Evolutionary conservation across 2,113 vertebrate genomes (phyloP).

Genomic region (Pao palembangensis): DNA sequence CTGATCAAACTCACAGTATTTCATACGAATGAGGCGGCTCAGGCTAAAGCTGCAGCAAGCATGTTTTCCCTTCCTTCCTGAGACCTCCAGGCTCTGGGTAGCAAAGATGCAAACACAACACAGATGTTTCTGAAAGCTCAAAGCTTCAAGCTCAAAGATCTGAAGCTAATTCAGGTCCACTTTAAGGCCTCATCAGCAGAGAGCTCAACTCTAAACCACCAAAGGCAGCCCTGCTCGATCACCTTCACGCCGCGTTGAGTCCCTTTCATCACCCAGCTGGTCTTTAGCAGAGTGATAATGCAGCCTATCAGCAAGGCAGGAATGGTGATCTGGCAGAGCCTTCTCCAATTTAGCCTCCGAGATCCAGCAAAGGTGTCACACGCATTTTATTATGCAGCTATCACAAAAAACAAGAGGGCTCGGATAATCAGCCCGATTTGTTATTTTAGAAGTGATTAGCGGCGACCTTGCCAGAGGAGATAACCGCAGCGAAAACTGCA

Average conservation of each 20-base stretch:
- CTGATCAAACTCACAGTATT: neutral
- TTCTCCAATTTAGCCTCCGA: constrained; percentile 53
- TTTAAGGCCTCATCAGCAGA: too few species aligned
- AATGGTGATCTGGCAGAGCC: constrained; percentile 50
- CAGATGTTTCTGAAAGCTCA: too few species aligned
- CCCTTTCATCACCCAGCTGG: constrained; percentile 42
- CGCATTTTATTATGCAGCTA: constrained; percentile 54
- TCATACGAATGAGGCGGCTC: constrained; percentile 4
- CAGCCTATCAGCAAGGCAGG: constrained; percentile 47
- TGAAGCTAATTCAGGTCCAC: too few species aligned
- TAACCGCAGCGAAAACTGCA: constrained; percentile 40
- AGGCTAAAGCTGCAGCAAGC: constrained; percentile 6
- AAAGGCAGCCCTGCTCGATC: constrained; percentile 22
- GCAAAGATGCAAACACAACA: too few species aligned
- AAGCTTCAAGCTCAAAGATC: too few species aligned
- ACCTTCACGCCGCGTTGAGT: constrained; percentile 53
- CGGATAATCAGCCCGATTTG: constrained; percentile 51
- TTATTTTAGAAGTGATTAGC: constrained; percentile 60
- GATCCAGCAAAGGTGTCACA: constrained; percentile 46
- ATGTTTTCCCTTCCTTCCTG: constrained; percentile 1
- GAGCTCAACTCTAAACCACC: neutral
- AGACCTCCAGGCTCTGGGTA: neutral
- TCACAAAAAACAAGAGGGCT: constrained; percentile 36
- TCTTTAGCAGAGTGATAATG: constrained; percentile 59
- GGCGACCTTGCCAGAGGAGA: constrained; percentile 60